These are phyloP conservation scores for Lithobius niger DNA, from an alignment of 1,140 invertebrate genomes.

Conservation along the genomic window DNA sequence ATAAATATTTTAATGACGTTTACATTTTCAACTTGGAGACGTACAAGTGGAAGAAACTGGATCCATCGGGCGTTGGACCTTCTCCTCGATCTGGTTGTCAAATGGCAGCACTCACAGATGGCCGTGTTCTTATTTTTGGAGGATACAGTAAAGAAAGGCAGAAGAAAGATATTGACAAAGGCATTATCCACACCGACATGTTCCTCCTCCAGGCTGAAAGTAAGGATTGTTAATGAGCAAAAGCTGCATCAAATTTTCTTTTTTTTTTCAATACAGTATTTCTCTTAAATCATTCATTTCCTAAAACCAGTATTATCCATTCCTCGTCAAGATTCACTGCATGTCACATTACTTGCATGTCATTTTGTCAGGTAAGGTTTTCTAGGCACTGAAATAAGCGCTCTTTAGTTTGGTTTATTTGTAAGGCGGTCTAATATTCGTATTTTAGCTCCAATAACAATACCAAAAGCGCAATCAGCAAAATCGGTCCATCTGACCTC, in stretches of 20 bases:
- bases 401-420: too few relatives aligned
- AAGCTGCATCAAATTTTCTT: not conserved
- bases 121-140: constrained; percentile 62
- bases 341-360: too few relatives aligned
- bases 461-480: too few relatives aligned
- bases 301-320: too few relatives aligned
- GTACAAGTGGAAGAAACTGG: constrained; percentile 64
- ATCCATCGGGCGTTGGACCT: constrained; percentile 48
- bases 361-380: too few relatives aligned
- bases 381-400: too few relatives aligned
- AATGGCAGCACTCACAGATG: constrained; percentile 44
- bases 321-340: too few relatives aligned
- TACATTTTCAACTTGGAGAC: constrained; percentile 66
- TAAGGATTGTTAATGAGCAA: constrained; percentile 35
- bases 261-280: too few relatives aligned
- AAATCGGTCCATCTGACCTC: too few relatives aligned
- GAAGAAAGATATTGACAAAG: constrained; percentile 67
- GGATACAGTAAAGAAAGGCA: constrained; percentile 70
- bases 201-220: constrained; percentile 54
- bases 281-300: too few relatives aligned
- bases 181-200: constrained; percentile 66
- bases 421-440: too few relatives aligned
- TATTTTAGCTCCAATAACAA: too few relatives aligned
- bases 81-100: constrained; percentile 58
- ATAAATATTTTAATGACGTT: constrained; percentile 81